phyloP scores from a whole-genome alignment of 1,140 invertebrate genomes.

The Hirudo medicinalis region DNA sequence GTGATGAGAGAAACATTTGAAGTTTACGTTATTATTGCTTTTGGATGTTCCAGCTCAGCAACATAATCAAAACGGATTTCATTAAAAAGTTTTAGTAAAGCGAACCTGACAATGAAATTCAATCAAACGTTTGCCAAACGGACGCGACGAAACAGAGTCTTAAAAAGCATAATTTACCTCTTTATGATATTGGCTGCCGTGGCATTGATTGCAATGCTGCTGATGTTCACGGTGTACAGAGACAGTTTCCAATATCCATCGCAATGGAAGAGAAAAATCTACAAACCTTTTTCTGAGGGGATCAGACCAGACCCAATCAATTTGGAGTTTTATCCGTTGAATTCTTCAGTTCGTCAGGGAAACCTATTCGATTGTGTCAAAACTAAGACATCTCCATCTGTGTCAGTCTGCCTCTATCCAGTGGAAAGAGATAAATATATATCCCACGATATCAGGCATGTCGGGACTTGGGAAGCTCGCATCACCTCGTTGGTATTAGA shows the following conservation, averaged over 20 bases:
- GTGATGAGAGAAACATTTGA: no score
- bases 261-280: neutral
- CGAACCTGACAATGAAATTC: neutral
- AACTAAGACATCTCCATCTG: conserved; percentile 25
- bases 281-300: neutral
- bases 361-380: conserved; percentile 25
- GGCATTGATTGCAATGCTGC: neutral
- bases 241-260: neutral
- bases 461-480: conserved; percentile 33
- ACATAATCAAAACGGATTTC: no score
- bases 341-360: neutral
- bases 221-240: neutral
- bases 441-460: conserved; percentile 27
- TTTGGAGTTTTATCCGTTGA: neutral
- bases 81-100: no score
- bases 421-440: conserved; percentile 28
- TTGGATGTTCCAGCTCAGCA: no score
- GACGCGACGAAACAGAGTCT: neutral
- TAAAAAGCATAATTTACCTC: neutral
- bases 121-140: neutral
- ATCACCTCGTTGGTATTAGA: conserved; percentile 23
- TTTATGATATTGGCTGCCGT: neutral
- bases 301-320: neutral
- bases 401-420: conserved; percentile 30
- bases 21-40: no score